These are phyloP conservation scores for Cotesia vestalis DNA, from an alignment of 1,140 invertebrate genomes.

Conservation along the genomic window DNA sequence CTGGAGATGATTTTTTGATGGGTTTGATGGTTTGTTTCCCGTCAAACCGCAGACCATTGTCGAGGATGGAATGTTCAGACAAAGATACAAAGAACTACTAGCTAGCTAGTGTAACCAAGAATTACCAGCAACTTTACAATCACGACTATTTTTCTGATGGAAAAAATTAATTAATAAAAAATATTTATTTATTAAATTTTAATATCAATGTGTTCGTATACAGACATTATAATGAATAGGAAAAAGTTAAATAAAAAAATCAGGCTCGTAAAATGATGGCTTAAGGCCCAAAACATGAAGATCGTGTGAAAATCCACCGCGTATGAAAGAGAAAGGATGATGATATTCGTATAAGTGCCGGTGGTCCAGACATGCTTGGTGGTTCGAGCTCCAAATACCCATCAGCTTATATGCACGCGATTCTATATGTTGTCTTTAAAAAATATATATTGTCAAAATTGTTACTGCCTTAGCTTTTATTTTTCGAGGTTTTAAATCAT, in stretches of 20 bases:
- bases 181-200: no score
- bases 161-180: no score
- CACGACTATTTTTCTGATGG: no score
- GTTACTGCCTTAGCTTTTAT: background rate
- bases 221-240: conserved; percentile 11
- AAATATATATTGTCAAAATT: conserved; percentile 10
- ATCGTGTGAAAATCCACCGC: conserved; percentile 30
- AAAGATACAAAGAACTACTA: no score
- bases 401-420: conserved; percentile 32
- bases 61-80: no score
- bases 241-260: conserved; percentile 24
- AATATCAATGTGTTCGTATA: no score
- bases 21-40: background rate
- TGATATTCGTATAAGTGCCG: conserved; percentile 36
- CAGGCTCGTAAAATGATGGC: conserved; percentile 2
- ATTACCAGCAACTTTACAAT: no score
- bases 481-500: background rate
- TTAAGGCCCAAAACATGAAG: conserved; percentile 3
- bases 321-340: conserved; percentile 36
- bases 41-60: no score
- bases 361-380: conserved; percentile 41
- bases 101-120: no score
- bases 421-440: conserved; percentile 6
- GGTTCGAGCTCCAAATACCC: conserved; percentile 29
- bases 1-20: background rate